Conservation (phyloP, 2,113 vertebrate genomes). For the Parotia lawesii region DNA sequence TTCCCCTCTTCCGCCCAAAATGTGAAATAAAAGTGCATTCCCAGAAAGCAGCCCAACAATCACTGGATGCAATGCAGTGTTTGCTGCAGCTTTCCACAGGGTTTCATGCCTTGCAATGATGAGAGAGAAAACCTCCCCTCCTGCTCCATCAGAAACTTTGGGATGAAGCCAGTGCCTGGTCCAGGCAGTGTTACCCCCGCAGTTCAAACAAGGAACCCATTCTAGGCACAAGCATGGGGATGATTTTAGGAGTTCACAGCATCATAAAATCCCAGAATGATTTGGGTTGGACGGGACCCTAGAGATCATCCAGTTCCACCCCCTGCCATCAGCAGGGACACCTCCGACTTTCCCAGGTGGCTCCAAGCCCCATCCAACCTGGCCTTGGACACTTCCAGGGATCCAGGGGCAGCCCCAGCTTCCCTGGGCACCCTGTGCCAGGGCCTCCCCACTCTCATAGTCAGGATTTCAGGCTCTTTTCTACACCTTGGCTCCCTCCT, state of each 20-base stretch:
- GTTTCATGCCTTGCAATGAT: background rate
- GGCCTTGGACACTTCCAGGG: background rate
- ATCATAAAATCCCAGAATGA: background rate
- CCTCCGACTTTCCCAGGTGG: fast-evolving
- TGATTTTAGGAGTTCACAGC: background rate
- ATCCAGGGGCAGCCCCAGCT: background rate
- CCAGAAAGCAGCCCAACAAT: background rate
- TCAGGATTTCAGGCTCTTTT: background rate
- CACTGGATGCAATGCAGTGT: fast-evolving
- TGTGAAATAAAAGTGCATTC: background rate
- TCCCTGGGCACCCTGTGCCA: background rate
- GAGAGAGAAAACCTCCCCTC: background rate
- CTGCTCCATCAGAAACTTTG: background rate
- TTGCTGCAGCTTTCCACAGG: background rate
- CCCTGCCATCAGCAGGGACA: background rate
- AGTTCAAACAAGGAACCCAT: background rate
- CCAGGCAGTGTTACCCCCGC: background rate
- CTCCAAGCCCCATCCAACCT: fast-evolving
- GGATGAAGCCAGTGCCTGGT: background rate
- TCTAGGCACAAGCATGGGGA: background rate
- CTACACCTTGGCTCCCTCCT: background rate
- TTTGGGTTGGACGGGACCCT: background rate
- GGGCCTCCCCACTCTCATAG: fast-evolving
- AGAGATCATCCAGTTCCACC: fast-evolving
- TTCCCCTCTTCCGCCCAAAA: background rate